phyloP scores from a whole-genome alignment of 2,113 vertebrate species.

The Callipepla californica region DNA sequence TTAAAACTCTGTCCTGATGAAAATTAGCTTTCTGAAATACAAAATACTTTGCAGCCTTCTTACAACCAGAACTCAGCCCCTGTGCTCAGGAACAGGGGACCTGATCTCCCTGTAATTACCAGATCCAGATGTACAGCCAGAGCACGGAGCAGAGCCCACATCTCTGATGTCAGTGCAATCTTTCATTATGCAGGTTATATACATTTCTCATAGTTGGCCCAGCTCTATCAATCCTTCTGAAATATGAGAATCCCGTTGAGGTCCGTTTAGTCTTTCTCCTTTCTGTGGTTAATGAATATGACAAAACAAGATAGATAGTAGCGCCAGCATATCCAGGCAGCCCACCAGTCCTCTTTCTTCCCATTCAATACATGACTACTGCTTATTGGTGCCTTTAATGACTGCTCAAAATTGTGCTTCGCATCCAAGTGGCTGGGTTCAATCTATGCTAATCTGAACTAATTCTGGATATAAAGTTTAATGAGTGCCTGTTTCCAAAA shows the following conservation, averaged over 20 bases:
- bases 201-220: background rate
- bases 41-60: background rate
- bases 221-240: slow-evolving; percentile 14
- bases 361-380: background rate
- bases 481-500: background rate
- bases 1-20: background rate
- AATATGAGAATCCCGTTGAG: slow-evolving; percentile 14
- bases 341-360: background rate
- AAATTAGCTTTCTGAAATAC: background rate
- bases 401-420: background rate
- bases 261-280: slow-evolving; percentile 6
- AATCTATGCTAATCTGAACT: background rate
- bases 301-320: slow-evolving; percentile 23
- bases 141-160: background rate
- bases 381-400: background rate
- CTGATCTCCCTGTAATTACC: background rate
- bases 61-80: rapidly evolving
- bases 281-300: slow-evolving; percentile 15
- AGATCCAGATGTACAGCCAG: background rate
- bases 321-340: background rate
- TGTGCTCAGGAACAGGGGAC: background rate
- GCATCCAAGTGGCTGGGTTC: background rate
- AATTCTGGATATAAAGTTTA: background rate
- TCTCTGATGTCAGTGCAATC: background rate
- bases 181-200: background rate